A percentile compares a stretch with the other conserved stretches of the same genome.
Conservation (phyloP, 2,888 invertebrate species). For the Apotomis turbidana region DNA sequence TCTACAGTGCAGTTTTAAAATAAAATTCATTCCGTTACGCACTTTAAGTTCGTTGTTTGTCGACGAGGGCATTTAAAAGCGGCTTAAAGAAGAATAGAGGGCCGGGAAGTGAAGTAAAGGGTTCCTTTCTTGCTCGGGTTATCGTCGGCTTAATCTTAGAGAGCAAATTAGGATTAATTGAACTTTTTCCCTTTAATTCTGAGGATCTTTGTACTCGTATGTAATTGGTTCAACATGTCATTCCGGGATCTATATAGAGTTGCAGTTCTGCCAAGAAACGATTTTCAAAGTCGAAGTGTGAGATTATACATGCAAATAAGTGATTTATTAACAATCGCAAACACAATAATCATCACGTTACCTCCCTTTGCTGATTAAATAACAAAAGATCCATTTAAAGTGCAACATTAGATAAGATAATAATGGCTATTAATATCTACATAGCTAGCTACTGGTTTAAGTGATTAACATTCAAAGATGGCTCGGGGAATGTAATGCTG, state of each 20-base stretch:
- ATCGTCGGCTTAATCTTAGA: constrained; percentile 79
- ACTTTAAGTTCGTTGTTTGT: constrained; percentile 79
- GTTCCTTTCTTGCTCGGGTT: constrained; percentile 75
- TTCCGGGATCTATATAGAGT: constrained; percentile 63
- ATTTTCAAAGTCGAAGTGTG: not conserved
- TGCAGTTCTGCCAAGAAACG: constrained; percentile 45
- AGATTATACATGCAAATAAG: constrained; percentile 35
- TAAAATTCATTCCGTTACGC: constrained; percentile 75
- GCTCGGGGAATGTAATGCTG: constrained; percentile 35
- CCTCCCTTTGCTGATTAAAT: constrained; percentile 39
- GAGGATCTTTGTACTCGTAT: constrained; percentile 71
- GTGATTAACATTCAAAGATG: constrained; percentile 46
- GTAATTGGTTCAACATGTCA: constrained; percentile 75
- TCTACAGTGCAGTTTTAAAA: constrained; percentile 65
- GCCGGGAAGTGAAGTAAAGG: constrained; percentile 75
- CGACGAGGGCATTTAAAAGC: constrained; percentile 77
- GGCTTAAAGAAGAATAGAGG: constrained; percentile 75
- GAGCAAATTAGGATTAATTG: constrained; percentile 83
- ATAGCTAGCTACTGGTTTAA: constrained; percentile 55
- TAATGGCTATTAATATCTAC: constrained; percentile 44
- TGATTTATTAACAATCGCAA: constrained; percentile 33
- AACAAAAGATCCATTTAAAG: constrained; percentile 47
- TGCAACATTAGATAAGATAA: constrained; percentile 61
- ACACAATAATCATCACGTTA: constrained; percentile 37
- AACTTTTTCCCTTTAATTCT: constrained; percentile 76